Conservation (phyloP, 2,888 invertebrate genomes). For the Melinaea marsaeus region DNA sequence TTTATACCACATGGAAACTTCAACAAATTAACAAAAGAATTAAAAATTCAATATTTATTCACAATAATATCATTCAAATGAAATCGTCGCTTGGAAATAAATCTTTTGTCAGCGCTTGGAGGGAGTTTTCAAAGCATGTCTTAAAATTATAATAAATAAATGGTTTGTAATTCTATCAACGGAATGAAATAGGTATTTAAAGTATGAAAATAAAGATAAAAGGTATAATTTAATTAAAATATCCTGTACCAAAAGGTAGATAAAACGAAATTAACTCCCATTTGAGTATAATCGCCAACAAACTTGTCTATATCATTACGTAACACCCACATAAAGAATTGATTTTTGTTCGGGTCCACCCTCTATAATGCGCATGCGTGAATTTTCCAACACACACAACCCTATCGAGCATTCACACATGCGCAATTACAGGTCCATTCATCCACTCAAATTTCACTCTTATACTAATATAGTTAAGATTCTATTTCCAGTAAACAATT, state of each 20-base stretch:
- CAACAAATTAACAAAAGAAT: no score
- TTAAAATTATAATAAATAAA: no score
- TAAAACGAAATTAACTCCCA: constrained; percentile 49
- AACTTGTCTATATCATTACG: constrained; percentile 62
- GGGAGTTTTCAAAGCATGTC: no score
- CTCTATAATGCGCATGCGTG: constrained; percentile 61
- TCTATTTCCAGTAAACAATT: constrained; percentile 22
- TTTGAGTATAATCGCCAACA: constrained; percentile 54
- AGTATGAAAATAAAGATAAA: no score
- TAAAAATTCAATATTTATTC: no score
- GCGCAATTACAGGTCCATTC: constrained; percentile 31
- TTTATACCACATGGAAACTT: no score
- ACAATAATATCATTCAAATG: no score
- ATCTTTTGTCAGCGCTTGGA: no score
- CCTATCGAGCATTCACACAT: constrained; percentile 45
- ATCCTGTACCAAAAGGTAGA: constrained; percentile 30
- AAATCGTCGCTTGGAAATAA: no score
- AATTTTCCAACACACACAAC: constrained; percentile 54
- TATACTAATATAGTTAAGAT: constrained; percentile 28
- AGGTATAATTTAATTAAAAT: constrained; percentile 1
- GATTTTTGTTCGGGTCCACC: constrained; percentile 68
- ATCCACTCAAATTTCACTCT: constrained; percentile 24
- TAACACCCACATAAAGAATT: constrained; percentile 74
- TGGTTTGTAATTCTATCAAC: no score
- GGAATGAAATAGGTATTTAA: no score